Evolutionary conservation across 2,888 invertebrate genomes (phyloP), one percentile per base, ranked within the genome.

Genomic region (Glomeris marginata): DNA sequence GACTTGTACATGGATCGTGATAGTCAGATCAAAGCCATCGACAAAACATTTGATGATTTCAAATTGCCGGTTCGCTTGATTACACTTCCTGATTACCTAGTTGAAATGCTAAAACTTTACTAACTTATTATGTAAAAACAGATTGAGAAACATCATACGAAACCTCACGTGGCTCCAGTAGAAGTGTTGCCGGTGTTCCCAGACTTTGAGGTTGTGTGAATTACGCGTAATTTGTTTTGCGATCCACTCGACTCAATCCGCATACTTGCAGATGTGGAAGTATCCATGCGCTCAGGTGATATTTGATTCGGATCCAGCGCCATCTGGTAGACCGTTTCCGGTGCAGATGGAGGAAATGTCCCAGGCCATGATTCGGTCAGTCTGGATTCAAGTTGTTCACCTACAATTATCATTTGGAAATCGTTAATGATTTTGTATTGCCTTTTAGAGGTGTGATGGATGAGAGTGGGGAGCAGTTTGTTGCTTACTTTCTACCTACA

Each of bases 381-480:
- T 38, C 8, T 38, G n/a, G n/a, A n/a, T n/a, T 45, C 6, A 33
- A 2, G 15, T 15, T 16, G n/a, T 3, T 15, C 34, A 45, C 6
- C 18, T 11, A 36, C 18, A 13, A 13, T 34, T 11, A 1, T 37
- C 20, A 11, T 46, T 4, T 15, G 8, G 13, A 28, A 20, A 21
- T 21, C 2, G 6, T 3, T 28, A 35, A 16, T 2, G 3, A 13
- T 45, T 45, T 50, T 36, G 52, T 47, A 49, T 54, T 52, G 58
- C 38, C 59, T 70, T 69, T 16, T 66, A 87, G 90, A 66, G 98
- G 97, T 81, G 95, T 98, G 66, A 92, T 94, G 84, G 97, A 98
- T 64, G 92, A 94, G 69, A 91, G 88, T 62, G 95, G 97, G 20
- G 94, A 97, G 69, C 95, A 97, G 68, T 98, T 97, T 69, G 97